Evolutionary conservation across 2,113 vertebrate species (phyloP), one percentile per base, ranked within the genome.

Genomic region (Pungitius pungitius): DNA sequence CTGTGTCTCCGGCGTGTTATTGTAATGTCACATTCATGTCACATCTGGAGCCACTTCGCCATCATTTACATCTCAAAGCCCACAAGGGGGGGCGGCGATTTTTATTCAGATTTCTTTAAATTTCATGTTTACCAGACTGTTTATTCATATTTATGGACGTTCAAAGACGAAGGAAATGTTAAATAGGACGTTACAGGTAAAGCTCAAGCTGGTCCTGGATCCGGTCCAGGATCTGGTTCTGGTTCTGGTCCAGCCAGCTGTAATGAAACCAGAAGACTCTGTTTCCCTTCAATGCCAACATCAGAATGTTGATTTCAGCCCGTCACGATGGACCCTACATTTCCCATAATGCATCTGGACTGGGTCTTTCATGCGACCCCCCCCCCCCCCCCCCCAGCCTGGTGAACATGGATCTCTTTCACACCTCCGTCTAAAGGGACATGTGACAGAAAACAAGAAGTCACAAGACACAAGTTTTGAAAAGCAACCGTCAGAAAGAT

Each of bases 381-480:
- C 7, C 52, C 0, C 39, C n/a, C 8, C 3, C 47, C 47, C 47
- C 18, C 7, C 52, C 0, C 39, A 39, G 14, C 51, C 65, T 68
- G 51, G 35, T 68, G 27, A 42, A 30, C 12, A 69, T 11, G 13
- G 6, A 17, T 39, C 26, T 27, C 12, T 13, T 43, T n/a, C n/a
- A 52, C 47, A 62, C 60, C 24, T 20, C 14, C 26, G 9, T 1
- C 26, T 14, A 20, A 14, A 43, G 26, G 14, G 24, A 56, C 69
- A 79, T 2, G 33, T 62, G 74, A 82, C 5, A 6, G 18, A 20
- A 9, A 22, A 20, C 2, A 20, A 69, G 61, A 58, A 69, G 66
- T 87, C 82, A 87, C 69, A 73, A 68, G 78, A 62, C 33, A 15
- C 51, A 10, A 52, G n/a, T 75, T 78, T 45, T 74, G 58, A 49